Base-by-base conservation (phyloP, 1,140 invertebrate species). In the Heliconius melpomene region DNA sequence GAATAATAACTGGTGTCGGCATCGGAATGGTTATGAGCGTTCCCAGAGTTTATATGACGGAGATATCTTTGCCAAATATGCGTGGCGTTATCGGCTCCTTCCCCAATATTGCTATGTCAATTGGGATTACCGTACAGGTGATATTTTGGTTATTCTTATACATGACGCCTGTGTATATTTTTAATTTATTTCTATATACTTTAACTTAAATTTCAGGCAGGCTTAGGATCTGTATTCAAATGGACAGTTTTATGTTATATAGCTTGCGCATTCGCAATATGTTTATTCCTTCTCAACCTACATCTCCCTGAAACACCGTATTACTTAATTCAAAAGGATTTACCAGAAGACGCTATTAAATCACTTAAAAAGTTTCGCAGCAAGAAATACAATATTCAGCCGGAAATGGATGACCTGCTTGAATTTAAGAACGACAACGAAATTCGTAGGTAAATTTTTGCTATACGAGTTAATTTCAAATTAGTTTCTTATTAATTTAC, bases 11-110 rank as follows among this genome's bases (percentile, higher is more conserved):
- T n/a, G 96, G 97, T 11, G 83, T 97, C 50, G 95, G 95, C 0
- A 94, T 95, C 72, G 96, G 96, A 0, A 89, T 96, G 82, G 94
- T 95, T 1, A 95, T 95, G 71, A 94, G 94, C 3, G 95, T 96
- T 3, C 95, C 96, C 0, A 94, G 95, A 0, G 95, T 96, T 8
- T 97, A 96, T 40, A 66, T 95, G 54, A 95, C 95, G 2, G 96
- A 97, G 88, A 93, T 96, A 9, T 90, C 95, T 3, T 93, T 94
- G 7, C 90, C 95, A 0, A 95, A 95, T 32, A 94, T 96, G 86
- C 88, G 96, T 75, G 95, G 96, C 0, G 94, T 95, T 5, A 90
- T 96, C 71, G 95, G 96, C 3, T 96, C 96, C 0, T 96, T 96
- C 92, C 95, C 95, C 6, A 95, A 95, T 26, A 89, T 96, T 6